phyloP scores from a whole-genome alignment of 2,113 vertebrate genomes.

The Malurus cyaneus region DNA sequence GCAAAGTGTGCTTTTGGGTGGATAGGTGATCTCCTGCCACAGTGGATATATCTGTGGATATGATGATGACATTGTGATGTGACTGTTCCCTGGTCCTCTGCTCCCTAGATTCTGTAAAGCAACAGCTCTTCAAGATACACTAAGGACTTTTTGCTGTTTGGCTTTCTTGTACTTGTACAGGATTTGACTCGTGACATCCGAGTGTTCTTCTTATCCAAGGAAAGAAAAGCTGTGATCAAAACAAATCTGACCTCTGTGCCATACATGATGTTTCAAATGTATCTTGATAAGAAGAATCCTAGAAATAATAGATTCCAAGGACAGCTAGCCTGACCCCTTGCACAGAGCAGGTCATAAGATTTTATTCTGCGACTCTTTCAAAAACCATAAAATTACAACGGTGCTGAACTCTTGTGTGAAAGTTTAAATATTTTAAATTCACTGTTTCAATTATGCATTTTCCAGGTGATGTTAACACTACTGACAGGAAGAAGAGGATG shows the following conservation, averaged over 20 bases:
- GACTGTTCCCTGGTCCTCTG: not conserved
- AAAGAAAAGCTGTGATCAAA: slow-evolving; percentile 5
- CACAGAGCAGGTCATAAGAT: not conserved
- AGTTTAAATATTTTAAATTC: not conserved
- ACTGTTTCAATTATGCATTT: not conserved
- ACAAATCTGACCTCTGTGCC: not conserved
- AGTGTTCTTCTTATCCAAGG: not conserved
- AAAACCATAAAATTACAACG: not conserved
- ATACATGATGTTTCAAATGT: not conserved
- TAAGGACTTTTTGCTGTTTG: not conserved
- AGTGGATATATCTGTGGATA: not conserved
- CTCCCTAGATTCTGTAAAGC: not conserved
- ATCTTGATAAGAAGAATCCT: not conserved
- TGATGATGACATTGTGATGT: not conserved
- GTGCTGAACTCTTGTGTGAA: not conserved
- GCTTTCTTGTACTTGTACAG: not conserved
- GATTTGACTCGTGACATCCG: not conserved
- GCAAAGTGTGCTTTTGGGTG: not conserved
- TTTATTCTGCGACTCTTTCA: not conserved
- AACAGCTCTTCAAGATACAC: not conserved
- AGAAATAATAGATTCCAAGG: slow-evolving; percentile 1
- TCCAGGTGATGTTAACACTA: not conserved
- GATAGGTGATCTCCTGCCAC: not conserved
- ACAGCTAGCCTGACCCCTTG: not conserved
- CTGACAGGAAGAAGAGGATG: not conserved